Evolutionary conservation across 2,888 invertebrate species (phyloP).

Genomic region (Nebria brevicollis): DNA sequence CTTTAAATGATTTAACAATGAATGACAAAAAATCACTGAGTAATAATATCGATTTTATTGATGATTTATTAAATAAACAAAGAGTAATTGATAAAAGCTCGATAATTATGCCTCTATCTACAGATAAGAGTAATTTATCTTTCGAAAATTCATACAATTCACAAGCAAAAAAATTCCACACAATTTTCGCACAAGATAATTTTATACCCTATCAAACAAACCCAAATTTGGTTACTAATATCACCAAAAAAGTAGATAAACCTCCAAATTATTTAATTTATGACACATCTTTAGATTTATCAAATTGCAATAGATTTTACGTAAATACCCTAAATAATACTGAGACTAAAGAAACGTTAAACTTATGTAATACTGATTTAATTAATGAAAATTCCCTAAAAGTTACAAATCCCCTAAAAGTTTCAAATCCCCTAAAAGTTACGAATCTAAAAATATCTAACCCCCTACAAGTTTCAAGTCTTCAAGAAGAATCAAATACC

Average conservation of each 20-base stretch:
- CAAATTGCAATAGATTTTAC: neutral
- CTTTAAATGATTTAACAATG: too few species aligned
- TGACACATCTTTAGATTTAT: neutral
- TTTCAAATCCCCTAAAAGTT: too few species aligned
- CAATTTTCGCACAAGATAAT: neutral
- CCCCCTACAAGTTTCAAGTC: too few species aligned
- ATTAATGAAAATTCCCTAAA: too few species aligned
- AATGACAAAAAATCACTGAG: neutral
- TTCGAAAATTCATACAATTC: neutral
- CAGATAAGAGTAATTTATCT: neutral
- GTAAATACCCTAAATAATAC: too few species aligned
- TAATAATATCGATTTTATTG: neutral
- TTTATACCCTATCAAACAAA: slow-evolving; percentile 10
- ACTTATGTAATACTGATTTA: too few species aligned
- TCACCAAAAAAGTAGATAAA: neutral
- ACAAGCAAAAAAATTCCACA: neutral
- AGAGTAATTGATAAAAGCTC: neutral
- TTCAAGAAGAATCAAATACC: too few species aligned
- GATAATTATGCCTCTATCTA: neutral
- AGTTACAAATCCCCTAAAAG: too few species aligned
- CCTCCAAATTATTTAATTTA: neutral
- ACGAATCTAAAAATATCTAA: too few species aligned
- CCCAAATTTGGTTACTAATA: neutral
- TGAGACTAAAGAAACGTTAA: too few species aligned
- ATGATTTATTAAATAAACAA: neutral